Evolutionary conservation across 1,140 invertebrate species (phyloP).

Genomic region (Gonioctena quinquepunctata): DNA sequence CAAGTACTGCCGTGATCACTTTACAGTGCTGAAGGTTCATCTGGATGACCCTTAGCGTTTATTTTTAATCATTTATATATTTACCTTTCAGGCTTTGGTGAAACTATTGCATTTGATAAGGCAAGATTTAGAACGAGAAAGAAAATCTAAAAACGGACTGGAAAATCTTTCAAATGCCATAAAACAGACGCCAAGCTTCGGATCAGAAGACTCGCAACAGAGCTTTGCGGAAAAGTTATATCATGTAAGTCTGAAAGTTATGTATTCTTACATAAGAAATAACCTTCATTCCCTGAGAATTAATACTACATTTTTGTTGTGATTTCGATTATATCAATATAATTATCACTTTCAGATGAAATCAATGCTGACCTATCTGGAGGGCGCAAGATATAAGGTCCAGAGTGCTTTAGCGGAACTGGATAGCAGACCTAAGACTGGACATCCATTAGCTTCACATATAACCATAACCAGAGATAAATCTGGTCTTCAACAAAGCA

Average conservation of each 20-base stretch:
- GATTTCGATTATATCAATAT: too few relatives aligned
- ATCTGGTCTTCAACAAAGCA: constrained; percentile 84
- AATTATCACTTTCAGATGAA: constrained; percentile 70
- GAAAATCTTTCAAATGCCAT: constrained; percentile 91
- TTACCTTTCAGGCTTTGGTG: constrained; percentile 68
- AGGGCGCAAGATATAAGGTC: constrained; percentile 87
- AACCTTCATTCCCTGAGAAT: too few relatives aligned
- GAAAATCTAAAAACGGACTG: constrained; percentile 81
- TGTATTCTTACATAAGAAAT: background rate
- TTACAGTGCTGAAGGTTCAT: too few relatives aligned
- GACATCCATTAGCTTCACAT: constrained; percentile 82
- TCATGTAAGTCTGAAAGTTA: constrained; percentile 71
- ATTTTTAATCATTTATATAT: too few relatives aligned
- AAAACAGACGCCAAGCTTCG: constrained; percentile 85
- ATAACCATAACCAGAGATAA: constrained; percentile 88
- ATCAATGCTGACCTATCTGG: constrained; percentile 89
- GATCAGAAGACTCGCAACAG: constrained; percentile 86
- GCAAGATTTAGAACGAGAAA: constrained; percentile 83
- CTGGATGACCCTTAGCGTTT: too few relatives aligned
- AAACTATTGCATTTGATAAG: constrained; percentile 82
- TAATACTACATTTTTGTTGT: too few relatives aligned
- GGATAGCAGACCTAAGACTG: constrained; percentile 73
- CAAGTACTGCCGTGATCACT: too few relatives aligned
- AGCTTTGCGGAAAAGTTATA: constrained; percentile 90
- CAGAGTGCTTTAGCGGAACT: constrained; percentile 79